Evolutionary conservation across 1,140 invertebrate species (phyloP).

Genomic region (Macrobrachium nipponense): DNA sequence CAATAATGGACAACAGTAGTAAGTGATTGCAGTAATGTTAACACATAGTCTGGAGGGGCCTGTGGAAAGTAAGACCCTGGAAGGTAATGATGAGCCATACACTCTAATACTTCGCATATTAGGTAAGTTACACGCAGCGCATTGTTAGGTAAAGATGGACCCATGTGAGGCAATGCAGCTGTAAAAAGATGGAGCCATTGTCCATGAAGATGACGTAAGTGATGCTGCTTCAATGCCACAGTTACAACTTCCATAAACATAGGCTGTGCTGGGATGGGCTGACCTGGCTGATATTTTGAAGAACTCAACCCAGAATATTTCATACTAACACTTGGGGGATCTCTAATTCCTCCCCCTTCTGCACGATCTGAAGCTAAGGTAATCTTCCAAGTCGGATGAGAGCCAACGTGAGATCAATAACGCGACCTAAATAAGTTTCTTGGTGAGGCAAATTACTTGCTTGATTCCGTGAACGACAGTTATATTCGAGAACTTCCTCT

Average conservation of each 20-base stretch:
- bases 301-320: constrained; percentile 69
- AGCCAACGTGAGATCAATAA: constrained; percentile 80
- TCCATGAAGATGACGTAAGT: constrained; percentile 78
- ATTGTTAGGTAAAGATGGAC: constrained; percentile 78
- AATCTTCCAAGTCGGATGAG: constrained; percentile 84
- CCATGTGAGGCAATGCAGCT: constrained; percentile 81
- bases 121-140: constrained; percentile 53
- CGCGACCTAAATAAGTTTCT: constrained; percentile 82
- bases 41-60: constrained; percentile 60
- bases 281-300: constrained; percentile 73
- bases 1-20: constrained; percentile 75
- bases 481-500: constrained; percentile 86
- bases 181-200: constrained; percentile 86
- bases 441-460: constrained; percentile 27
- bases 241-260: constrained; percentile 88
- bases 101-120: constrained; percentile 73
- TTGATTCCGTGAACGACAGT: constrained; percentile 73
- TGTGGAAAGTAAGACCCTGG: constrained; percentile 26
- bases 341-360: constrained; percentile 70
- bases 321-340: constrained; percentile 65
- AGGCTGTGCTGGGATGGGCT: constrained; percentile 82
- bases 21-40: constrained; percentile 73
- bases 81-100: constrained; percentile 71
- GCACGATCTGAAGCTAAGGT: constrained; percentile 44
- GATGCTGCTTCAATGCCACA: constrained; percentile 72